Percentiles rank a stretch among this genome's conserved stretches.
Conservation (phyloP, 1,140 invertebrate species). For the Battus philenor region DNA sequence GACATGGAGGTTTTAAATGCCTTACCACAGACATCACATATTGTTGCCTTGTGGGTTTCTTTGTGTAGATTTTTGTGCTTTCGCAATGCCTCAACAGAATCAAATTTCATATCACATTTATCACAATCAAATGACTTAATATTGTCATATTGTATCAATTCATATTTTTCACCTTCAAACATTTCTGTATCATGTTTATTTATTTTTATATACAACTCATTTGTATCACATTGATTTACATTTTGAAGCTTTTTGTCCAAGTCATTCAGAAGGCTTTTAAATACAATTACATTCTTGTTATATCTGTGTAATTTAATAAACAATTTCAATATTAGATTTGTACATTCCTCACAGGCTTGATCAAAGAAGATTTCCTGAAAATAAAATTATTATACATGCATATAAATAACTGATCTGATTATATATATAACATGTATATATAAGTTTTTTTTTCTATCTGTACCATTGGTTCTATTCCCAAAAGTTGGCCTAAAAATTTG, state of each 20-base stretch:
- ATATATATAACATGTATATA: no score
- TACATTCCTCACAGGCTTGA: conserved; percentile 33
- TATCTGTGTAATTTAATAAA: conserved; percentile 30
- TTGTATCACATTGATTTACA: neutral
- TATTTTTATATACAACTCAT: neutral
- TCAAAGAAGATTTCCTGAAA: conserved; percentile 38
- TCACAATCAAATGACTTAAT: conserved; percentile 7
- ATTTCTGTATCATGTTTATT: conserved; percentile 1
- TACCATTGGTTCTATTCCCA: no score
- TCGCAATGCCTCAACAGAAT: conserved; percentile 12
- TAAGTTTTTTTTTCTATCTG: no score
- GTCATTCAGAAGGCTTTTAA: conserved; percentile 22
- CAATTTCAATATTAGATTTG: conserved; percentile 31
- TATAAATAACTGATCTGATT: no score
- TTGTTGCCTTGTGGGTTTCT: conserved; percentile 19
- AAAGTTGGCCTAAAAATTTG: no score
- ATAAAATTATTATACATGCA: no score
- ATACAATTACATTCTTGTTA: conserved; percentile 23
- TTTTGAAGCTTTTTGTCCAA: conserved; percentile 15
- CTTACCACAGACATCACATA: conserved; percentile 35
- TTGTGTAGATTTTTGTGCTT: conserved; percentile 22
- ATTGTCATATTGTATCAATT: no score
- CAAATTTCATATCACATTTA: conserved; percentile 24
- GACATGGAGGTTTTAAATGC: conserved; percentile 18
- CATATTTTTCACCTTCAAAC: neutral